Percentiles rank a stretch among this genome's conserved stretches.
Evolutionary conservation across 2,888 invertebrate genomes (phyloP).

Genomic region (Perdita meconis): DNA sequence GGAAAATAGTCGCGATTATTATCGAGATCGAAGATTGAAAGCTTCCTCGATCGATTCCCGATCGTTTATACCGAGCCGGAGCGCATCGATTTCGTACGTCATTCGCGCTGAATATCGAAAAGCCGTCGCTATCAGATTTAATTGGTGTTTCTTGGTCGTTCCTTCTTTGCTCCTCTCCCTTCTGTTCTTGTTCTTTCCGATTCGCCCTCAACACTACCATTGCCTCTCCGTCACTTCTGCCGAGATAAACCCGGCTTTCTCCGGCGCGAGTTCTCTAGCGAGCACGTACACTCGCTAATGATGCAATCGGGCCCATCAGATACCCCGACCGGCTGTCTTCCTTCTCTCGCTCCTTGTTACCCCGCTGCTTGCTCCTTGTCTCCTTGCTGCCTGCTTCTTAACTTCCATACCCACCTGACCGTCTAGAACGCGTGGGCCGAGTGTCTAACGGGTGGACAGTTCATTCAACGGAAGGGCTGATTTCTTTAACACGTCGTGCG

Average conservation of each 20-base stretch:
- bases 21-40: constrained; percentile 49
- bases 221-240: no score
- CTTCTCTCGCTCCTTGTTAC: constrained; percentile 64
- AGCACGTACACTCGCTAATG: constrained; percentile 78
- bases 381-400: constrained; percentile 38
- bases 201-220: neutral
- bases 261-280: constrained; percentile 51
- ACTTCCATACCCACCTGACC: constrained; percentile 69
- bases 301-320: constrained; percentile 79
- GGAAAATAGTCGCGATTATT: constrained; percentile 51
- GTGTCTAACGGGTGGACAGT: constrained; percentile 64
- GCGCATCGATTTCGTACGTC: constrained; percentile 46
- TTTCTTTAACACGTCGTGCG: no score
- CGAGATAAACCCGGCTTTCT: constrained; percentile 29
- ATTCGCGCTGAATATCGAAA: constrained; percentile 65
- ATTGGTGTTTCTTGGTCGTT: constrained; percentile 60
- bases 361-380: constrained; percentile 60
- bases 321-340: constrained; percentile 66
- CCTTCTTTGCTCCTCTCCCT: constrained; percentile 8
- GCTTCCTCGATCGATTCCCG: constrained; percentile 48
- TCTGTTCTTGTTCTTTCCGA: constrained; percentile 5
- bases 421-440: constrained; percentile 69
- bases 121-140: constrained; percentile 64
- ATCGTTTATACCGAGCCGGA: constrained; percentile 8
- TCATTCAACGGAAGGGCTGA: constrained; percentile 3